These are phyloP conservation scores for Botia almorhae DNA, from an alignment of 2,797 vertebrate genomes.

Conservation along the genomic window DNA sequence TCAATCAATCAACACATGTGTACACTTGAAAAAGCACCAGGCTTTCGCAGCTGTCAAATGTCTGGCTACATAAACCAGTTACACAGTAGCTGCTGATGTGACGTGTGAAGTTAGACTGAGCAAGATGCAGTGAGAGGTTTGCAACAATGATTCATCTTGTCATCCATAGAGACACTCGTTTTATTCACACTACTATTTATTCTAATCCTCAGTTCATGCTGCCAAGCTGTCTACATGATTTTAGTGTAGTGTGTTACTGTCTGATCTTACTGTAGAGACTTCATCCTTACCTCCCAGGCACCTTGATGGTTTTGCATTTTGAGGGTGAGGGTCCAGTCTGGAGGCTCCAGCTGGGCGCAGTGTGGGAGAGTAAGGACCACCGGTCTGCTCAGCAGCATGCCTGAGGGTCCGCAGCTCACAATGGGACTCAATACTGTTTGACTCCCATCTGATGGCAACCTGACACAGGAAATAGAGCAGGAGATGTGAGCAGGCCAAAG, in stretches of 20 bases:
- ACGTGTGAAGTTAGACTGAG: no score
- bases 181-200: no score
- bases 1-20: no score
- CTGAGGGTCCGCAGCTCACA: constrained; percentile 94
- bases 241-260: neutral
- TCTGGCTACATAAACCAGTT: no score
- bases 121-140: no score
- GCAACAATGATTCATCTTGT: no score
- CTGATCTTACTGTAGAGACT: neutral
- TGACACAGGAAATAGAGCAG: constrained; percentile 64
- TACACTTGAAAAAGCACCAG: no score
- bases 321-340: constrained; percentile 94
- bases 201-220: neutral
- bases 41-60: no score
- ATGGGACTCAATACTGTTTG: constrained; percentile 95
- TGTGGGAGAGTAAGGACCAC: constrained; percentile 95
- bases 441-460: constrained; percentile 90
- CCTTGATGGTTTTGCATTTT: constrained; percentile 97
- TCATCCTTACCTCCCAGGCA: constrained; percentile 90
- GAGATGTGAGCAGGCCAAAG: neutral
- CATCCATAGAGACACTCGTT: no score
- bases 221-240: neutral
- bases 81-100: no score
- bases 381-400: constrained; percentile 90
- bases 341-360: constrained; percentile 86